A percentile compares a stretch with the other conserved stretches of the same genome.
Evolutionary conservation across 1,140 invertebrate species (phyloP).

Genomic region (Cydia strobilella): DNA sequence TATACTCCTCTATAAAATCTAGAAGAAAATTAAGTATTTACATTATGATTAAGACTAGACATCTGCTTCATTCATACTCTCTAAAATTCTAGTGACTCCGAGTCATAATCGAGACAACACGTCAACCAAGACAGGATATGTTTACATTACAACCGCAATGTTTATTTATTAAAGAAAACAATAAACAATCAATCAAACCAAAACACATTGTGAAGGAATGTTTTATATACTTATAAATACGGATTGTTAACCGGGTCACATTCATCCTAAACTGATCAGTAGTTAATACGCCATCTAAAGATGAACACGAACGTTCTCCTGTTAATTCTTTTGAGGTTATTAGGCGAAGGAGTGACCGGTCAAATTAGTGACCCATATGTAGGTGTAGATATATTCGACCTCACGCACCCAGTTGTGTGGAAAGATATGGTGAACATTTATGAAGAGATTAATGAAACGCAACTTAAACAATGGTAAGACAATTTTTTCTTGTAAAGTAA

Average conservation of each 20-base stretch:
- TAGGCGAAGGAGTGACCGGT: background rate
- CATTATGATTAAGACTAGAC: background rate
- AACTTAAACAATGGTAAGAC: conserved; percentile 51
- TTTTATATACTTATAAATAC: background rate
- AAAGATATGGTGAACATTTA: conserved; percentile 45
- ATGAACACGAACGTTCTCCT: background rate
- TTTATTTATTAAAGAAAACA: background rate
- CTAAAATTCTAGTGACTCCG: background rate
- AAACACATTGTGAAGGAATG: background rate
- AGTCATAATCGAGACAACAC: too few species aligned
- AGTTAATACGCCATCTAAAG: background rate
- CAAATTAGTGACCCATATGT: conserved; percentile 36
- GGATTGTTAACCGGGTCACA: background rate
- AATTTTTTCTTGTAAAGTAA: conserved; percentile 7
- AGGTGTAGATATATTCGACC: conserved; percentile 52
- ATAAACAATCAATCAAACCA: conserved; percentile 1
- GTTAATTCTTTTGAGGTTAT: background rate
- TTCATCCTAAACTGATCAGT: background rate
- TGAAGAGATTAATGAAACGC: conserved; percentile 40
- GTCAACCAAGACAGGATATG: background rate
- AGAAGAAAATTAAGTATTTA: too few species aligned
- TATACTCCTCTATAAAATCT: background rate
- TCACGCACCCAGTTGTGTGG: conserved; percentile 53
- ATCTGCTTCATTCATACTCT: background rate
- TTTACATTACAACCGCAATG: background rate